Base-by-base conservation (phyloP, 2,888 invertebrate species). In the Limnephilus auricula region DNA sequence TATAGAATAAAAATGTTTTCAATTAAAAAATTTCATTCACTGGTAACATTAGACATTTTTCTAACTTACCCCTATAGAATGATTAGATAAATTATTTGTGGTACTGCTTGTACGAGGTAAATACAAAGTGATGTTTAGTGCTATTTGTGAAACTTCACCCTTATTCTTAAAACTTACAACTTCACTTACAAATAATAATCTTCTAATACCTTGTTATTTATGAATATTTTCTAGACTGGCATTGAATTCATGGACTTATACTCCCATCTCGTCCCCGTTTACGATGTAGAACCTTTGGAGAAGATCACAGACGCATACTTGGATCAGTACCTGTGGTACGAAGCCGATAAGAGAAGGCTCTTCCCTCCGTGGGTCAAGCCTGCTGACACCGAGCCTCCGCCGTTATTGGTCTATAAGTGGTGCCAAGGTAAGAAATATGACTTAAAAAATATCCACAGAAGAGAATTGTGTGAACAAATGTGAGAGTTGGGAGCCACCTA, bases 211-310 rank as follows among this genome's bases (percentile, higher is more conserved):
- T 13, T 10, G n/a, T 40, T 45, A 12, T 40, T 40, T 40, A n/a
- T 40, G 15, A 30, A 30, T 85, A 40, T 40, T 85, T 92, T 92
- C 85, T 93, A 98, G 98, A 98, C 99, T 91, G 99, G 99, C 83
- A 99, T 99, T 94, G 99, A 99, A 95, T 99, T 99, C 95, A 99
- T 99, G 99, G 99, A 99, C 95, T 96, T 99, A 91, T 99, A 99
- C 96, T 99, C 99, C 92, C 99, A 99, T 94, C 95, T 99, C 93
- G 99, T 99, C 93, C 99, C 99, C 0, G 99, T 99, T 0, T 99
- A 99, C 94, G 99, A 99, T 94, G 99, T 99, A 82, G 99, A 99
- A 94, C 99, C 99, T 0, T 95, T 99, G 90, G 99, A 99, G 95
- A 99, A 99, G 96, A 99, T 99, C 93, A 99, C 99, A 0, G 99